Evolutionary conservation across 2,888 invertebrate genomes (phyloP), one percentile per base, ranked within the genome.

Genomic region (Lamellibrachia satsuma): DNA sequence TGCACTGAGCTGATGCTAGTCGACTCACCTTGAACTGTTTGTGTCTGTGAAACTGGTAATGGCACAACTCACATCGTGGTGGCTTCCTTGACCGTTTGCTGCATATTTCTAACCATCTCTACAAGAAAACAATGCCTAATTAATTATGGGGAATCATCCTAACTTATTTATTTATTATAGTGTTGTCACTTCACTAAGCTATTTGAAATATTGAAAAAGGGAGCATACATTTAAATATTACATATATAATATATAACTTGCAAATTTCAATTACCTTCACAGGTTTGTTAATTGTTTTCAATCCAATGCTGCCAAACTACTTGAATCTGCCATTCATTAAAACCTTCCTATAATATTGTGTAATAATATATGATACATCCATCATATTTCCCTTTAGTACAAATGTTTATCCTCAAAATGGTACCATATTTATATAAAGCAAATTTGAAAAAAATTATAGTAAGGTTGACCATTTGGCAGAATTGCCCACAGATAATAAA

Each of bases 81-180:
- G 97, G 96, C 92, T 97, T 97, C 93, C 96, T 96, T 93, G 96
- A 96, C 94, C 97, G 97, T 91, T 96, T 96, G 52, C 96, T 96
- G 75, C 96, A 97, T 92, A 97, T 96, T 95, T 97, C 97, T 90
- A 97, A 96, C 97, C 97, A 97, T 95, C 96, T 97, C 97, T 97
- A 95, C 52, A 96, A 95, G 90, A 93, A 93, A 93, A 22, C 39
- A 93, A 91, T 91, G 55, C 27, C 7, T 15, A 92, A 9, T 22
- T 52, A 91, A 27, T 91, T 39, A 39, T 39, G 39, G 39, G 39
- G 39, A 39, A 39, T 39, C 39, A 39, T 39, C 39, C 39, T 39
- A 39, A 39, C 39, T 39, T 39, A 39, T 39, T 39, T 39, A 39
- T 39, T 39, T 39, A 39, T 39, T 39, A 1, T 39, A 39, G 90